Base-by-base conservation (phyloP, 2,113 vertebrate genomes). In the Haemorhous mexicanus region DNA sequence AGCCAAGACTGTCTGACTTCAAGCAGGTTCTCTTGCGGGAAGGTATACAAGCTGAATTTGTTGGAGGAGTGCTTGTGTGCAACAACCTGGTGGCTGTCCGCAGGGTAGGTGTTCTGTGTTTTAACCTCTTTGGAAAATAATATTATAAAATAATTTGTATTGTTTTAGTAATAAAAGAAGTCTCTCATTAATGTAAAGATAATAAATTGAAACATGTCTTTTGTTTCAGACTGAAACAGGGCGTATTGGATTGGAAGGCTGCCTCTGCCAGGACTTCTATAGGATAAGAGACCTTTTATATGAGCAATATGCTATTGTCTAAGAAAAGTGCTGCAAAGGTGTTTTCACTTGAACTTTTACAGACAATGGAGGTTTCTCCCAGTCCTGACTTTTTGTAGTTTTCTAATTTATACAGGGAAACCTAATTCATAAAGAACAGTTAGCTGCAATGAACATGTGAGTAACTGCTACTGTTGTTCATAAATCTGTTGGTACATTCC, bases 41-140 rank as follows among this genome's bases (percentile, higher is more conserved):
- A 89, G 99, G 99, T 46, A 99, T 99, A 90, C 99, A 99, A 97
- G 99, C 99, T 3, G 99, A 99, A 84, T 99, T 99, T 97, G 99
- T 99, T 46, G 99, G 99, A 32, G 99, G 99, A 46, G 99, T 99
- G 30, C 98, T 99, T 32, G 99, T 99, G 27, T 99, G 99, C 97
- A 99, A 99, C 98, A 99, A 99, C 93, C 97, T 99, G 97, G 99
- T 99, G n/a, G 99, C 99, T 24, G 99, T 99, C 87, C 99, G 99
- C 92, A 98, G 99, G 98, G 99, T 99, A 97, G 98, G 99, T 97
- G 20, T 63, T 44, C 27, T 83, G 11, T 35, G 7, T 89, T 63
- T 87, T 47, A 41, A 64, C 14, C 58, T 32, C 44, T 41, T 61
- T 16, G 21, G 17, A 61, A 83, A 87, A 74, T 70, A 67, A 28